Conservation (phyloP, 1,140 invertebrate genomes). For the Trypoxylus dichotomus region DNA sequence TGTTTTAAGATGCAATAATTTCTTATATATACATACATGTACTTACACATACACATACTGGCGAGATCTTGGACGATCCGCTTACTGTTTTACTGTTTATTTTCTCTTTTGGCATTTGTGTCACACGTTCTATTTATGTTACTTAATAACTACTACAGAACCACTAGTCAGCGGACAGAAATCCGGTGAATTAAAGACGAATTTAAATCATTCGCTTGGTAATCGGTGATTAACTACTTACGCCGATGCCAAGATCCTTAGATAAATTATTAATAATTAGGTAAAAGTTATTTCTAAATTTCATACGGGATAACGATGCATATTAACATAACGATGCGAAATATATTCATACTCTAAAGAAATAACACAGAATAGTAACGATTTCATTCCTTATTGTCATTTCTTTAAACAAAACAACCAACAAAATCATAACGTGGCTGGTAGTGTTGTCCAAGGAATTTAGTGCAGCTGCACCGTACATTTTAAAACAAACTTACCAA, state of each 20-base stretch:
- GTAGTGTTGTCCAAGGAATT: no score
- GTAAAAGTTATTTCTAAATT: no score
- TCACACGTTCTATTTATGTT: not conserved
- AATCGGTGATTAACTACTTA: not conserved
- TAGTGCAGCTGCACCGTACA: no score
- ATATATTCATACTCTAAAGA: no score
- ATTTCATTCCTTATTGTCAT: no score
- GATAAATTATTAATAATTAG: not conserved
- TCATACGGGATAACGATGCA: no score
- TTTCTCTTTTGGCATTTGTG: not conserved
- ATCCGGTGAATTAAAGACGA: not conserved
- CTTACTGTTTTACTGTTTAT: not conserved
- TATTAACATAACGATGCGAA: no score
- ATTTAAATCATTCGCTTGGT: not conserved
- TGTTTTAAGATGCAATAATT: not conserved
- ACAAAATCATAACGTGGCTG: no score
- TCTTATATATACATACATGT: not conserved
- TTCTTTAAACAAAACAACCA: no score
- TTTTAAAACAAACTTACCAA: no score
- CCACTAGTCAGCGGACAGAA: not conserved
- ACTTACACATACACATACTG: not conserved
- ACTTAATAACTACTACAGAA: not conserved
- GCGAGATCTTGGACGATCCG: not conserved
- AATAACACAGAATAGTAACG: no score
- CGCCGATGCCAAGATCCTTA: not conserved